These are phyloP conservation scores for Pseudorhombus dupliciocellatus DNA, from an alignment of 2,113 vertebrate genomes.

Conservation along the genomic window DNA sequence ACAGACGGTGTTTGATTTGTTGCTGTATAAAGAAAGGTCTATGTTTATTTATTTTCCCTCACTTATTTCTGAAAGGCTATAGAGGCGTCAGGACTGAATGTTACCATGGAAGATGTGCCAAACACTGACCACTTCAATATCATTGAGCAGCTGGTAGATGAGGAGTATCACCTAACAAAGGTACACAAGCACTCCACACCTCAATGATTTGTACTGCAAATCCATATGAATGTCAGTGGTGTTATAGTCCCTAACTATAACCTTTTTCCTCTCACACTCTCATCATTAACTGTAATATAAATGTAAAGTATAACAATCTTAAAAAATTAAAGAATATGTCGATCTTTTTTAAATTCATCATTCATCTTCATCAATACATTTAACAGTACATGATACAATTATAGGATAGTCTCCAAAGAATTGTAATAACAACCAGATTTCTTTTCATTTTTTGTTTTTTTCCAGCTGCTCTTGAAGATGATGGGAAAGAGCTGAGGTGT, in stretches of 20 bases:
- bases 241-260: background rate
- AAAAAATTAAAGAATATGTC: background rate
- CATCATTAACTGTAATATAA: background rate
- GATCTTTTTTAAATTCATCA: no score
- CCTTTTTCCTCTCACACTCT: background rate
- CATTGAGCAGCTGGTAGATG: constrained; percentile 78
- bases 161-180: constrained; percentile 79
- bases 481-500: constrained; percentile 75
- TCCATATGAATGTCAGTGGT: background rate
- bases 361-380: no score
- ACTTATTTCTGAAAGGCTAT: constrained; percentile 58
- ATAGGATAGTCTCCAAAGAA: background rate
- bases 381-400: no score
- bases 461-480: constrained; percentile 79
- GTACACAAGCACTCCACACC: constrained; percentile 46
- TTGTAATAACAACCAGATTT: background rate
- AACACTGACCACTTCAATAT: constrained; percentile 83
- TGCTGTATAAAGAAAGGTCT: background rate
- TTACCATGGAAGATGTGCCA: constrained; percentile 76
- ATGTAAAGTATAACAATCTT: background rate
- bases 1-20: background rate
- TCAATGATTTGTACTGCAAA: background rate
- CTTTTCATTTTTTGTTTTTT: constrained; percentile 1
- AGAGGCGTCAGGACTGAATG: constrained; percentile 68
- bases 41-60: background rate